A percentile compares a stretch with the other conserved stretches of the same genome.
phyloP scores from a whole-genome alignment of 2,113 vertebrate species.

The Sorex fumeus region DNA sequence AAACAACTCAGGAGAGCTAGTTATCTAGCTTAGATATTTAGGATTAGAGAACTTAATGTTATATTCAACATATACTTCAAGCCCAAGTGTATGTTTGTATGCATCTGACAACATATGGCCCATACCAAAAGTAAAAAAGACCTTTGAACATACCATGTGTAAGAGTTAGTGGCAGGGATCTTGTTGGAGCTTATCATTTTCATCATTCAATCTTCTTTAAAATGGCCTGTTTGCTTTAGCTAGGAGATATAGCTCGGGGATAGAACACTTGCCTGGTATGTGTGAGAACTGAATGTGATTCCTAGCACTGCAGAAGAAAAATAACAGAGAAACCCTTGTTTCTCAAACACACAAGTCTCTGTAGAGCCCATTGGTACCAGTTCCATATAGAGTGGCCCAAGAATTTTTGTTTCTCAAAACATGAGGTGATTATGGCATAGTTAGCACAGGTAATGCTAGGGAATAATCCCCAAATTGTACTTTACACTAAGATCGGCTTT shows the following conservation, averaged over 20 bases:
- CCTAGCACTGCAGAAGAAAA: too few relatives aligned
- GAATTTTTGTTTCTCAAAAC: not conserved
- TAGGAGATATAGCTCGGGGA: too few relatives aligned
- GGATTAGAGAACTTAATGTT: not conserved
- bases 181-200: not conserved
- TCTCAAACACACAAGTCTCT: not conserved
- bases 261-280: too few relatives aligned
- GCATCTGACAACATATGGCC: not conserved
- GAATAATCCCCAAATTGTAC: not conserved
- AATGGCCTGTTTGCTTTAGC: not conserved
- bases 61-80: slow-evolving; percentile 21
- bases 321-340: too few relatives aligned
- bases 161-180: not conserved
- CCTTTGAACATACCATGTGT: not conserved
- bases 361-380: not conserved
- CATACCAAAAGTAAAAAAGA: not conserved
- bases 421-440: not conserved
- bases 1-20: too few relatives aligned
- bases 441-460: not conserved
- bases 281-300: too few relatives aligned
- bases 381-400: not conserved
- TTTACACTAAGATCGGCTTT: slow-evolving; percentile 2
- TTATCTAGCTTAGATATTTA: not conserved
- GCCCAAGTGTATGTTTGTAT: not conserved
- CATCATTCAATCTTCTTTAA: not conserved